Base-by-base conservation (phyloP, 2,888 invertebrate genomes). In the Drosophila bunnanda region DNA sequence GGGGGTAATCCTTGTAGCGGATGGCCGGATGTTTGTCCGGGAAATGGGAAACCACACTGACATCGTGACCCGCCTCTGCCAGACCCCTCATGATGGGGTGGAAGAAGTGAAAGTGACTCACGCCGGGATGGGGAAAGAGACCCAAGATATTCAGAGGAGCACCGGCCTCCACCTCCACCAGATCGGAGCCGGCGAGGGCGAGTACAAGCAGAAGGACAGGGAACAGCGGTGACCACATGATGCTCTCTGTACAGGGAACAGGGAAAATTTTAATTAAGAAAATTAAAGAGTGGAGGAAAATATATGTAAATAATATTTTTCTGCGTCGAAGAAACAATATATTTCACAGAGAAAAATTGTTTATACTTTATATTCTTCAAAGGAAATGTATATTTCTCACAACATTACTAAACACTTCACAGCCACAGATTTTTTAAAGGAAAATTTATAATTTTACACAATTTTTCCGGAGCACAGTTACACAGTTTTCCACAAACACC, bases 91-190 rank as follows among this genome's bases (percentile, higher is more conserved):
- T 89, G 10, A 94, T 90, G 10, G 92, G 91, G 70, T 93, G 92
- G 66, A 93, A 93, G 82, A 93, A 92, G 30, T 92, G 89, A 83
- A 93, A 93, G 79, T 93, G 93, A 69, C 93, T 93, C 22, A 91
- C 75, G 8, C 92, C 93, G 5, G 92, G 92, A 86, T 92, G 91
- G 3, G 93, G 93, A 80, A 93, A 93, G 36, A 93, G 58, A 9
- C 93, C 93, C 20, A 93, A 82, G 32, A 93, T 90, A 53, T 91
- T 90, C 0, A 90, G 70, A 46, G 79, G 89, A 9, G 77, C 72
- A 15, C 78, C 78, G 58, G 83, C 87, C 17, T 67, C 46, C 22
- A 67, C 75, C 22, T 46, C 39, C 44, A 20, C 30, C 20, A 52
- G 15, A n/a, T 50, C 39, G 9, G 46, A 50, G 41, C 57, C 13